Conservation (phyloP, 2,113 vertebrate genomes). For the Brevimyrus niger region DNA sequence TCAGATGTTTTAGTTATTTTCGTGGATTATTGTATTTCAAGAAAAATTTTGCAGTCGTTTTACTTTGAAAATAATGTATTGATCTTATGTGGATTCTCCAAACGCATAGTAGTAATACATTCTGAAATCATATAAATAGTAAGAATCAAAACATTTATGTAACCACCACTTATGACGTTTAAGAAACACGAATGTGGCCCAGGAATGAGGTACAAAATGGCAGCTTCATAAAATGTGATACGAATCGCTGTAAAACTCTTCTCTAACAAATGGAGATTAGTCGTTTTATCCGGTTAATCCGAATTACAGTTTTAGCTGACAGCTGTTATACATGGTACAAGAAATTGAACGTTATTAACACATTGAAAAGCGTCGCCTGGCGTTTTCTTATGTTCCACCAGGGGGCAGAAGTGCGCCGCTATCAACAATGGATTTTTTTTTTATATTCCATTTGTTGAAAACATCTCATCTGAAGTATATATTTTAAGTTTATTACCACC, state of each 20-base stretch:
- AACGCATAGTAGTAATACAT: neutral
- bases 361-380: neutral
- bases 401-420: conserved; percentile 52
- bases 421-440: neutral
- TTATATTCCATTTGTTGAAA: conserved; percentile 51
- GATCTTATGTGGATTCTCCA: neutral
- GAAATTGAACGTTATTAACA: neutral
- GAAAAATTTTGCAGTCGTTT: neutral
- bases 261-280: neutral
- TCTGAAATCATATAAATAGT: neutral
- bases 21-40: neutral
- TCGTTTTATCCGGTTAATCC: neutral
- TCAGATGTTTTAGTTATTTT: neutral
- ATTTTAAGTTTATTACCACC: conserved; percentile 63
- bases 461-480: conserved; percentile 60
- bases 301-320: neutral
- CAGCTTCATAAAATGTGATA: neutral
- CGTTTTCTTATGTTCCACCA: conserved; percentile 28
- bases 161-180: neutral
- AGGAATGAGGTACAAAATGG: neutral
- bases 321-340: conserved; percentile 1
- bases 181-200: neutral
- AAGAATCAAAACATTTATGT: neutral
- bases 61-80: neutral
- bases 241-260: neutral